Conservation (phyloP, 2,888 invertebrate genomes). For the Euspilapteryx auroguttella region DNA sequence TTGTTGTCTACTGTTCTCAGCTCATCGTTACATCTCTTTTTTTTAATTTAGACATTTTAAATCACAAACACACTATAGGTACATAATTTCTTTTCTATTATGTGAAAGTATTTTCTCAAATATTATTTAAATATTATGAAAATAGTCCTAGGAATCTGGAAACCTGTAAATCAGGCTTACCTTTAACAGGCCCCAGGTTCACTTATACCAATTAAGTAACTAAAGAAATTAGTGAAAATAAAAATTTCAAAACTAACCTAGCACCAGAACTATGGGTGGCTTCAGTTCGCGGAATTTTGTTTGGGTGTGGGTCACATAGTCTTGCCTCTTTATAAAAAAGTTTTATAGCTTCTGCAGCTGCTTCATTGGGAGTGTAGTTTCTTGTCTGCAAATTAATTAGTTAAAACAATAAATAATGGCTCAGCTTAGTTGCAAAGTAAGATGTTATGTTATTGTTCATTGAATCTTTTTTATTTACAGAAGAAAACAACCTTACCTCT, state of each 20-base stretch:
- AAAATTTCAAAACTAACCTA: constrained; percentile 27
- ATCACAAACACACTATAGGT: no score
- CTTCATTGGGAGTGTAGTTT: constrained; percentile 82
- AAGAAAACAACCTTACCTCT: constrained; percentile 57
- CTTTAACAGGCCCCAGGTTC: no score
- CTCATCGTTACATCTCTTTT: no score
- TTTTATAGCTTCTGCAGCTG: constrained; percentile 86
- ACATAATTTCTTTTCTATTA: no score
- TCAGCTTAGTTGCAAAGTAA: not conserved
- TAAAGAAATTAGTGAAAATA: no score
- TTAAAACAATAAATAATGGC: not conserved
- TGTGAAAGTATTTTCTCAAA: no score
- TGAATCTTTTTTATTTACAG: not conserved
- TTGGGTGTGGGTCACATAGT: constrained; percentile 75
- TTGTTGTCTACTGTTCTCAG: no score
- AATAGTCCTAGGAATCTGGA: no score
- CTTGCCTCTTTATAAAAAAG: constrained; percentile 83
- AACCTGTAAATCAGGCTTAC: no score
- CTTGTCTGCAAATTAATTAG: constrained; percentile 48
- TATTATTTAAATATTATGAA: no score
- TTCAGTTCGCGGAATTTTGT: constrained; percentile 71
- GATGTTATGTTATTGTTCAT: not conserved
- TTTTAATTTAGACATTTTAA: no score
- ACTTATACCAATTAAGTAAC: no score
- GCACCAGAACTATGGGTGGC: constrained; percentile 33